These are phyloP conservation scores for Melanitta fusca DNA, from an alignment of 2,797 vertebrate genomes.

Conservation along the genomic window DNA sequence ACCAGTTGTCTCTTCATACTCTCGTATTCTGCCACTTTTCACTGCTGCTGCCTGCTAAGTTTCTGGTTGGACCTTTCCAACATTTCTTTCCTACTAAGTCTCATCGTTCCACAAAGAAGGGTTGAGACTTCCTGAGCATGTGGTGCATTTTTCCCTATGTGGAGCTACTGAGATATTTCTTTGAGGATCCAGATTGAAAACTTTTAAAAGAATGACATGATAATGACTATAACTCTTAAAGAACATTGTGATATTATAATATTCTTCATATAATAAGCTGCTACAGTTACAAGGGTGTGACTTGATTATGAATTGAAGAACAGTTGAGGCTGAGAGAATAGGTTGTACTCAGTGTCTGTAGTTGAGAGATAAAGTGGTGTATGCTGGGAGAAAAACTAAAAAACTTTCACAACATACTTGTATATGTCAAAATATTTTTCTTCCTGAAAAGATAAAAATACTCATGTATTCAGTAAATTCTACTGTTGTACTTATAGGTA, in stretches of 20 bases:
- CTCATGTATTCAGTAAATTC: not conserved
- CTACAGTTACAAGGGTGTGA: not conserved
- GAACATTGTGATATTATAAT: not conserved
- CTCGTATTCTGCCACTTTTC: not conserved
- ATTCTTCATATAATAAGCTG: not conserved
- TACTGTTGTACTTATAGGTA: not conserved
- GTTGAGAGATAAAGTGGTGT: not conserved
- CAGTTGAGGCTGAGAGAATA: not conserved
- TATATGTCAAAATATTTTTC: not conserved
- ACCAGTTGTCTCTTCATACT: not conserved
- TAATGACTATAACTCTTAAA: not conserved
- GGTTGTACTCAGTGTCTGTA: not conserved
- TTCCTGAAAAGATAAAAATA: not conserved
- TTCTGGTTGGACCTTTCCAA: not conserved
- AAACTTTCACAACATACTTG: not conserved
- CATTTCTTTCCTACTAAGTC: not conserved
- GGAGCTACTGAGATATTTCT: not conserved
- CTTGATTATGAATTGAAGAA: not conserved
- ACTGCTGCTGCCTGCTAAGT: not conserved
- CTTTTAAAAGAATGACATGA: not conserved
- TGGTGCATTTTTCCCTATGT: not conserved
- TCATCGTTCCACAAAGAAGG: not conserved
- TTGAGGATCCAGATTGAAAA: not conserved
- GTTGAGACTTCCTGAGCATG: not conserved
- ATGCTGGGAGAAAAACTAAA: not conserved